Evolutionary conservation across 92 coral and sea anemone genomes (phyloP).

Genomic region (Nematostella vectensis): DNA sequence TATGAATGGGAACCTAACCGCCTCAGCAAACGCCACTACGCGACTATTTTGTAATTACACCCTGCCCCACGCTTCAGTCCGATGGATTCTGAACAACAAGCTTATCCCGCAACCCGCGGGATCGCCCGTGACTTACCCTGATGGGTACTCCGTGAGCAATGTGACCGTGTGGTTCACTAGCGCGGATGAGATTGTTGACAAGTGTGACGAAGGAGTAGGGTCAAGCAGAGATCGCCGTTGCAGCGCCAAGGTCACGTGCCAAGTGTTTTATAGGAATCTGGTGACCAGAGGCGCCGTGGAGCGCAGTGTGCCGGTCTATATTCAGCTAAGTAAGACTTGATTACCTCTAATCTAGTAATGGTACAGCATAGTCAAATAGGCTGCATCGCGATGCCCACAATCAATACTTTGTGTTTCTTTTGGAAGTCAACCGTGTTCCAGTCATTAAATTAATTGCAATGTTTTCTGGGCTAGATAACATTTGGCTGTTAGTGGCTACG

Average conservation of each 20-base stretch:
- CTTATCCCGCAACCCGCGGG: neutral
- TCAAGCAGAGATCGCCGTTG: neutral
- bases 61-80: neutral
- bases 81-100: neutral
- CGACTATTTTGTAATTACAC: neutral
- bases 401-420: too few relatives aligned
- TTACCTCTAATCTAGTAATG: too few relatives aligned
- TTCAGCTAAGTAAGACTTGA: too few relatives aligned
- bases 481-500: too few relatives aligned
- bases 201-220: neutral
- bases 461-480: too few relatives aligned
- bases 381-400: too few relatives aligned
- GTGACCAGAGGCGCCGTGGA: conserved; percentile 1
- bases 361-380: too few relatives aligned
- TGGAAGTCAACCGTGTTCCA: too few relatives aligned
- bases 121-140: neutral
- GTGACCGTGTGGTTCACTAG: neutral
- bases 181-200: neutral
- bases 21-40: neutral
- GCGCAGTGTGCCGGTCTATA: neutral
- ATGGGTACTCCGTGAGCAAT: neutral
- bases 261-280: conserved; percentile 4
- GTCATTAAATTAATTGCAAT: too few relatives aligned
- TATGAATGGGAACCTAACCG: neutral
- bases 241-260: conserved; percentile 5